Percentiles rank a stretch among this genome's conserved stretches.
phyloP scores from a whole-genome alignment of 1,140 invertebrate genomes.

The Drosophila neocordata region DNA sequence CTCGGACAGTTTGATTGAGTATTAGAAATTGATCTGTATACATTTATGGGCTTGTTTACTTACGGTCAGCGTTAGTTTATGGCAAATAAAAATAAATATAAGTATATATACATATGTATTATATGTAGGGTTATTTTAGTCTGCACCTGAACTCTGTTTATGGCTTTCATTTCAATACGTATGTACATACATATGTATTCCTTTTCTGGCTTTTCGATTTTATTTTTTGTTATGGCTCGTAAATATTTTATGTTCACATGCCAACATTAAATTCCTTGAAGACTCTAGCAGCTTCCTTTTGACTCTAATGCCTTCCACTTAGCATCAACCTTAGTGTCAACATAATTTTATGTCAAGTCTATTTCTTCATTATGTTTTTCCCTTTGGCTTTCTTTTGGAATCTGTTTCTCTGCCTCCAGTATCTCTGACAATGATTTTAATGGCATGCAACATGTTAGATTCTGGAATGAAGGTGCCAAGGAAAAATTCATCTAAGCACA shows the following conservation, averaged over 20 bases:
- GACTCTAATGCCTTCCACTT: constrained; percentile 64
- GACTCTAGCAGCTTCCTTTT: constrained; percentile 20
- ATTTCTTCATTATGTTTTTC: constrained; percentile 68
- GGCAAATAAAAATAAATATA: constrained; percentile 44
- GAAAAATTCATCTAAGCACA: constrained; percentile 54
- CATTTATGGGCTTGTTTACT: constrained; percentile 72
- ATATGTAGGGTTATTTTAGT: constrained; percentile 49
- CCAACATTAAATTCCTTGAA: constrained; percentile 33
- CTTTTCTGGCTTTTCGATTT: constrained; percentile 53
- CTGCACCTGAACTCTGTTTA: constrained; percentile 57
- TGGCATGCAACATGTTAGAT: constrained; percentile 52
- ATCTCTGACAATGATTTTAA: constrained; percentile 76
- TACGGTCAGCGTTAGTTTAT: constrained; percentile 65
- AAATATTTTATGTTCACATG: constrained; percentile 74
- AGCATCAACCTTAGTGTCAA: constrained; percentile 72
- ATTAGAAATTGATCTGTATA: constrained; percentile 72
- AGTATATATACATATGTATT: constrained; percentile 31
- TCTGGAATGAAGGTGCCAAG: background rate
- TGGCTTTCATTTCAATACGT: constrained; percentile 62
- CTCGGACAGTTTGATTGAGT: constrained; percentile 61
- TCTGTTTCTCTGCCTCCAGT: background rate
- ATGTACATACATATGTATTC: background rate
- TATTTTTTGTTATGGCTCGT: constrained; percentile 69
- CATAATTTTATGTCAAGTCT: constrained; percentile 63
- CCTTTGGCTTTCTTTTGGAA: background rate